These are phyloP conservation scores for Periplaneta americana DNA, from an alignment of 1,140 invertebrate species.

Conservation along the genomic window DNA sequence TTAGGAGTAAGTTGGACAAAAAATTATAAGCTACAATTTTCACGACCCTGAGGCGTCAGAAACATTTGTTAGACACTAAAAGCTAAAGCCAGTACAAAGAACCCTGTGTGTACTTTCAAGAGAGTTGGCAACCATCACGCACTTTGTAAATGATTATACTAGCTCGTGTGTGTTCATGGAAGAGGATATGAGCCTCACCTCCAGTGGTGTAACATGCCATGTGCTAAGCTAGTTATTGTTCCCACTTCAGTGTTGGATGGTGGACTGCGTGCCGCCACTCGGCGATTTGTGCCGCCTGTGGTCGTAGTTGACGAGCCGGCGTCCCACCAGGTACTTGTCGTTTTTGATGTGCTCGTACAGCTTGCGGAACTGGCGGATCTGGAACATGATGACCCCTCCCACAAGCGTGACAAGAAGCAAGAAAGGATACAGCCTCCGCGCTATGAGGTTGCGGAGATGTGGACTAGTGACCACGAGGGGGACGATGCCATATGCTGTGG, in stretches of 20 bases:
- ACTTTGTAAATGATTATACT: neutral
- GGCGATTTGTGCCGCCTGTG: conserved; percentile 46
- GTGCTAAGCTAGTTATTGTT: neutral
- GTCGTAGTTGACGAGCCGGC: conserved; percentile 93
- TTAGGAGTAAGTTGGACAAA: neutral
- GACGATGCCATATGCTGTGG: conserved; percentile 74
- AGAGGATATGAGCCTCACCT: neutral
- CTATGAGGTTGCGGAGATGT: conserved; percentile 69
- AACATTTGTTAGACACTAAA: no score
- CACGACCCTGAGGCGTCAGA: neutral
- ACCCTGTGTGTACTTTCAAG: neutral
- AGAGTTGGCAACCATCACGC: neutral
- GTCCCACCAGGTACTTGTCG: conserved; percentile 96
- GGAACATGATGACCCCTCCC: conserved; percentile 61
- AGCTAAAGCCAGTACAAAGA: neutral
- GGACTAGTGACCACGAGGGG: conserved; percentile 71
- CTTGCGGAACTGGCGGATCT: conserved; percentile 87
- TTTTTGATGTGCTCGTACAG: conserved; percentile 99
- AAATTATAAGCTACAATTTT: neutral
- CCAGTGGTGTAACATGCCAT: neutral
- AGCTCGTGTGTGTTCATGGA: neutral
- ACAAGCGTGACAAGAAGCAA: conserved; percentile 66
- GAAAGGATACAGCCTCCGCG: conserved; percentile 87
- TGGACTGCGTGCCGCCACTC: neutral
- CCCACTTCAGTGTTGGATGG: conserved; percentile 3